Evolutionary conservation across 1,140 invertebrate species (phyloP).

Genomic region (Pseudomyrmex sp.): DNA sequence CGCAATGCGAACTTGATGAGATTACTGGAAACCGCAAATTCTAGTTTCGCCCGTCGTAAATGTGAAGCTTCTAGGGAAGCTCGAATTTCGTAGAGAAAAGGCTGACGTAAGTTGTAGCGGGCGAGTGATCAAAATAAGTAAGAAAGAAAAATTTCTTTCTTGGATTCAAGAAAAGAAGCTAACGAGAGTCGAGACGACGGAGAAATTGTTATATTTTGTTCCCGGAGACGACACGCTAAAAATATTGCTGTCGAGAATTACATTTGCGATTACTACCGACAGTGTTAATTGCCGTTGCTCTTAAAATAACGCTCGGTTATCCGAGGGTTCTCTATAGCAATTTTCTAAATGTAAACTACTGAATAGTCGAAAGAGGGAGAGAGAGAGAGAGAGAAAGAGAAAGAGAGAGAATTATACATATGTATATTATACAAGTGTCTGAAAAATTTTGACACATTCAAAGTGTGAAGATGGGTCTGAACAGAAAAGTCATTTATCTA

Average conservation of each 20-base stretch:
- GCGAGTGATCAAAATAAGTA: constrained; percentile 12
- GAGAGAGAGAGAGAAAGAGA: too few species aligned
- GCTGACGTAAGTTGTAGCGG: constrained; percentile 26
- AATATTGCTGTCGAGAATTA: constrained; percentile 33
- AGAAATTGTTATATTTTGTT: constrained; percentile 45
- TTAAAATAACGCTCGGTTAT: constrained; percentile 70
- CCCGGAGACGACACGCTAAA: constrained; percentile 36
- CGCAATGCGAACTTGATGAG: background rate
- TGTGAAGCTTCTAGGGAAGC: background rate
- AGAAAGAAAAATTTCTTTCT: constrained; percentile 11
- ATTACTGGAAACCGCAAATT: constrained; percentile 1
- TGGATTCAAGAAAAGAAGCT: background rate
- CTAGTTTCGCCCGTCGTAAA: background rate
- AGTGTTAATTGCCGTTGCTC: constrained; percentile 65
- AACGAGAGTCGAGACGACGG: constrained; percentile 19
- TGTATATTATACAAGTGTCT: too few species aligned
- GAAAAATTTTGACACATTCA: too few species aligned
- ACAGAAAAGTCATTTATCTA: too few species aligned
- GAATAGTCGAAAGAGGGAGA: background rate
- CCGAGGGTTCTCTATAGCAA: constrained; percentile 39
- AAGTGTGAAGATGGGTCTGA: too few species aligned
- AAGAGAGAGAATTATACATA: background rate
- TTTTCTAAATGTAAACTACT: constrained; percentile 63
- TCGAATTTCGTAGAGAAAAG: constrained; percentile 10
- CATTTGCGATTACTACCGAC: constrained; percentile 38